Base-by-base conservation (phyloP, 2,113 vertebrate species). In the Scomber scombrus region DNA sequence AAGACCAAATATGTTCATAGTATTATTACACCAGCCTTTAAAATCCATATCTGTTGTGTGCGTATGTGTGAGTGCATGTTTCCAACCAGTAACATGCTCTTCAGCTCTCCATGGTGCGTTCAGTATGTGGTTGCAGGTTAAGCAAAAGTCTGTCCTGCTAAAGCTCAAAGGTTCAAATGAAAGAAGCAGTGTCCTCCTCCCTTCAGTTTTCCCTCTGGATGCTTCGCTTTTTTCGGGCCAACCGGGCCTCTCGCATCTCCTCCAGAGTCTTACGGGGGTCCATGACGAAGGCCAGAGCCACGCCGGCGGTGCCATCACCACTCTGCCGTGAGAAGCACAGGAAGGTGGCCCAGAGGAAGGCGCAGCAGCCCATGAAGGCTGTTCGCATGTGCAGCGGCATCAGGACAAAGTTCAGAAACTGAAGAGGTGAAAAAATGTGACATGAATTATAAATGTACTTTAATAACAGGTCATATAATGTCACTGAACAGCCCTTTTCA, bases 261-360 rank as follows among this genome's bases (percentile, higher is more conserved):
- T 93, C 75, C 78, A 94, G 84, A 46, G 80, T 91, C 70, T 92
- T 89, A 1, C 91, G 89, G 18, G 93, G 91, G 63, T 91, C 88
- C 88, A 92, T 86, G 64, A 93, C 14, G 69, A 94, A 94, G 13
- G 89, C 52, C 16, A 96, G 89, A 4, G 93, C 94, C 26, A 96
- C 94, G 0, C 75, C 80, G 2, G 92, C 93, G 0, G 96, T 97
- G 40, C 97, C 96, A 0, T 97, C 96, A 0, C 96, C 96, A 1
- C 91, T 94, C 85, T 97, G 96, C 16, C 96, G 94, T 0, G 96
- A 98, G 90, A 96, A 97, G 88, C 97, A 99, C 18, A 98, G 89
- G 92, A 98, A 99, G 57, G 94, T 87, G 67, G 97, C 96, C 98
- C 97, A 98, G 63, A 97, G 90, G 92, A 98, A 98, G 45, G 96